Percentiles rank a stretch among this genome's conserved stretches.
Conservation (phyloP, 2,113 vertebrate genomes). For the Condylura cristata region DNA sequence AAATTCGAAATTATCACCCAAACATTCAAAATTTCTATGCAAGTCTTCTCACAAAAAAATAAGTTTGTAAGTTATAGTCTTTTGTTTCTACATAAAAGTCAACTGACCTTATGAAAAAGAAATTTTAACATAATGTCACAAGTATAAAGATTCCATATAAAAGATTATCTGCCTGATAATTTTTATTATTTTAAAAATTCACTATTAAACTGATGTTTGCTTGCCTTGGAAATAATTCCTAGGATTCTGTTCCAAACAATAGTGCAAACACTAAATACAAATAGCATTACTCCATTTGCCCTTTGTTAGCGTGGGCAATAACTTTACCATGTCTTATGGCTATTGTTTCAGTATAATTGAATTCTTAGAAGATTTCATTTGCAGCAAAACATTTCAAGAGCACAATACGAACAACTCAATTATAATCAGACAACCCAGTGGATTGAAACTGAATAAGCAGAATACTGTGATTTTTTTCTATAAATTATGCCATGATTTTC, state of each 20-base stretch:
- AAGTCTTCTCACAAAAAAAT: background rate
- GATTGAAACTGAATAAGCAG: slow-evolving; percentile 59
- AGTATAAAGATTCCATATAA: background rate
- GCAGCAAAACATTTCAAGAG: slow-evolving; percentile 60
- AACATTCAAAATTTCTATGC: slow-evolving; percentile 3
- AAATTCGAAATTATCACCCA: background rate
- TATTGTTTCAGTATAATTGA: slow-evolving; percentile 74
- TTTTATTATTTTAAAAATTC: slow-evolving; percentile 4
- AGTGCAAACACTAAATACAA: slow-evolving; percentile 14
- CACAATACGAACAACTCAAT: slow-evolving; percentile 61
- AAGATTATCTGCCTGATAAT: background rate
- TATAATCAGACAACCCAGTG: slow-evolving; percentile 61
- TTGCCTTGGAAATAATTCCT: slow-evolving; percentile 10
- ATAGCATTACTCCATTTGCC: slow-evolving; percentile 12
- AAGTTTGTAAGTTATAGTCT: background rate
- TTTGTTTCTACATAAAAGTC: background rate
- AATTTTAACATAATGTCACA: background rate
- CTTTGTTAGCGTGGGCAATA: slow-evolving; percentile 57
- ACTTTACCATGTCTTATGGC: slow-evolving; percentile 40
- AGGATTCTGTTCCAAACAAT: slow-evolving; percentile 49
- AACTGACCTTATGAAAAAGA: background rate
- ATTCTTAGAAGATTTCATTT: slow-evolving; percentile 68
- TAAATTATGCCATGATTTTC: background rate
- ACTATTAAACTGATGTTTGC: background rate
- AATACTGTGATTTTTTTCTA: background rate